phyloP scores from a whole-genome alignment of 1,140 invertebrate genomes.

The Chymomyza costata region DNA sequence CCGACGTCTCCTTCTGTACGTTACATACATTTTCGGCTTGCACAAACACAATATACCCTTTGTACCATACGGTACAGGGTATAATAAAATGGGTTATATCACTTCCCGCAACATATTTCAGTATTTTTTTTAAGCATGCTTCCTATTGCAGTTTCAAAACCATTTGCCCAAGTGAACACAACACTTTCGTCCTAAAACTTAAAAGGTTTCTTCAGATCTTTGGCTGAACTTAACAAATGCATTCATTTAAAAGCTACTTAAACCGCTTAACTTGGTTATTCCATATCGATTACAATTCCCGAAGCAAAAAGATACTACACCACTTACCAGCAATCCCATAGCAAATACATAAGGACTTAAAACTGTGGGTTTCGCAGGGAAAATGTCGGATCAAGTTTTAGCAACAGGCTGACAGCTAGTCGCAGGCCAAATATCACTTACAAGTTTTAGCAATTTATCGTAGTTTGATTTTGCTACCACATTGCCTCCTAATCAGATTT shows the following conservation, averaged over 20 bases:
- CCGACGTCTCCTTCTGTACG: no score
- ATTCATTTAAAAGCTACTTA: constrained; percentile 22
- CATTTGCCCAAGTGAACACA: constrained; percentile 45
- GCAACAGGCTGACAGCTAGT: constrained; percentile 66
- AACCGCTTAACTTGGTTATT: constrained; percentile 42
- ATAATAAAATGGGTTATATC: no score
- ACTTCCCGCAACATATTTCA: no score
- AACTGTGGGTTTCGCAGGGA: constrained; percentile 10
- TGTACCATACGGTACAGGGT: no score
- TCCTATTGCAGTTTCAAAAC: constrained; percentile 13
- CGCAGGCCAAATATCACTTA: constrained; percentile 52
- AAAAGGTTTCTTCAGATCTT: neutral
- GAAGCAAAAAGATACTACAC: constrained; percentile 50
- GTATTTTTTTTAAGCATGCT: no score
- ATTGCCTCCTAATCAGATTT: constrained; percentile 59
- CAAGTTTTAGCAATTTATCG: constrained; percentile 68
- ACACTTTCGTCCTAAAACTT: constrained; percentile 12
- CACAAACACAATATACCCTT: no score
- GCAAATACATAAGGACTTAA: no score
- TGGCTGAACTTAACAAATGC: constrained; percentile 5
- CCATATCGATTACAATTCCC: constrained; percentile 14
- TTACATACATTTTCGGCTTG: no score
- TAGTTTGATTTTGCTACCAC: constrained; percentile 58
- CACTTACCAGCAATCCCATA: constrained; percentile 54
- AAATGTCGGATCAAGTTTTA: constrained; percentile 32